These are phyloP conservation scores for Muscicapa comitata DNA, from an alignment of 2,797 vertebrate species.

Conservation along the genomic window DNA sequence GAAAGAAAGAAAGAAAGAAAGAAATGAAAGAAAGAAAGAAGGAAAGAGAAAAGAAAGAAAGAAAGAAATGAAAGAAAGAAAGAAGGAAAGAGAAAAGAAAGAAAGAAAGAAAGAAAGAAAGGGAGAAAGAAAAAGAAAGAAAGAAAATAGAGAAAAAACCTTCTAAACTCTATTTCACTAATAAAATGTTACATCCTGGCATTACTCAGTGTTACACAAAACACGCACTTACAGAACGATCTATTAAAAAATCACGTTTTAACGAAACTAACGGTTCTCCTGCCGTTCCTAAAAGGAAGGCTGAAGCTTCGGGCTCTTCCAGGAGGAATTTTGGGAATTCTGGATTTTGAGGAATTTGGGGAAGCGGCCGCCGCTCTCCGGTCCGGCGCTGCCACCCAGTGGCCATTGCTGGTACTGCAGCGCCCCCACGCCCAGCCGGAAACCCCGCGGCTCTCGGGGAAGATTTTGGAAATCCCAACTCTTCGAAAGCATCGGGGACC, in stretches of 20 bases:
- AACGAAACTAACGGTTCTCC: not conserved
- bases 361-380: not conserved
- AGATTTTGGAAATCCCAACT: not conserved
- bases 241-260: not conserved
- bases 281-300: rapidly evolving
- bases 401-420: not conserved
- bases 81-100: rapidly evolving
- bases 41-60: no score
- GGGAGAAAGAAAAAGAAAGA: no score
- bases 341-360: not conserved
- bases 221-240: not conserved
- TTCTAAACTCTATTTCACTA: not conserved
- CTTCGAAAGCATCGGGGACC: rapidly evolving
- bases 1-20: not conserved
- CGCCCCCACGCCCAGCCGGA: not conserved
- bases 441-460: rapidly evolving
- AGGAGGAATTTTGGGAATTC: not conserved
- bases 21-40: no score
- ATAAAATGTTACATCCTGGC: not conserved
- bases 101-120: no score
- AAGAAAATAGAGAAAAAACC: no score
- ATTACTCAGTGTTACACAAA: not conserved
- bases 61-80: no score
- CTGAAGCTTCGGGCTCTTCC: not conserved
- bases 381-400: not conserved